Evolutionary conservation across 53 echinoderm and acorn worm species (phyloP).

Genomic region (Patiria pectinifera): DNA sequence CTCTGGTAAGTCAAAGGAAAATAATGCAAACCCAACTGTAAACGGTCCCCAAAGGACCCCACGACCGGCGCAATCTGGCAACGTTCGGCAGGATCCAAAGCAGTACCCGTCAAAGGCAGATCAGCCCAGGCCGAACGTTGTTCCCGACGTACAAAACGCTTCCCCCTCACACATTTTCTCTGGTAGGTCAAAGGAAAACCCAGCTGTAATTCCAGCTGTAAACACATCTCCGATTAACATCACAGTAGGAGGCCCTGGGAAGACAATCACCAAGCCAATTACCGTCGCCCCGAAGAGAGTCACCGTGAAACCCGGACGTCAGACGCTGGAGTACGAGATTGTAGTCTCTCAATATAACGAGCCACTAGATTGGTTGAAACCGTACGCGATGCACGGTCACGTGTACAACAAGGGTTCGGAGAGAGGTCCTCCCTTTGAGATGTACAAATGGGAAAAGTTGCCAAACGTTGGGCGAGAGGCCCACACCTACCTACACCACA

Average conservation of each 20-base stretch:
- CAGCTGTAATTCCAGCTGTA: not conserved
- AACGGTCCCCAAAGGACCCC: too few species aligned
- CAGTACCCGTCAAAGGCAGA: not conserved
- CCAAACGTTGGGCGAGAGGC: constrained; percentile 52
- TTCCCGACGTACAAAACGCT: not conserved
- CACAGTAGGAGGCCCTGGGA: too few species aligned
- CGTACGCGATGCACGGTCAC: constrained; percentile 23
- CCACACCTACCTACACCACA: constrained; percentile 52
- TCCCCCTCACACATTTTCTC: not conserved
- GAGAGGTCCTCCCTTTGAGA: constrained; percentile 11
- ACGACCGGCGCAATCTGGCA: too few species aligned
- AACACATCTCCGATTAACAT: too few species aligned
- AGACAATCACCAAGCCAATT: not conserved
- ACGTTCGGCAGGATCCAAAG: not conserved
- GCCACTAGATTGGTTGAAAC: constrained; percentile 46
- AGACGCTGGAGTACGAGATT: constrained; percentile 31
- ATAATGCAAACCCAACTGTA: too few species aligned
- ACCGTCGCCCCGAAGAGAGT: not conserved
- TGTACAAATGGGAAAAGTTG: constrained; percentile 29
- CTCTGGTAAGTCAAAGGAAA: too few species aligned
- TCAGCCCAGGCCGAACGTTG: not conserved
- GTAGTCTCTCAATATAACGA: constrained; percentile 56
- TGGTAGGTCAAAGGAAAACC: not conserved
- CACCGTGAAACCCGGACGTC: not conserved
- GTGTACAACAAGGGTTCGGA: constrained; percentile 48